A percentile compares a stretch with the other conserved stretches of the same genome.
Conservation (phyloP, 2,888 invertebrate genomes). For the Rhogogaster chlorosoma region DNA sequence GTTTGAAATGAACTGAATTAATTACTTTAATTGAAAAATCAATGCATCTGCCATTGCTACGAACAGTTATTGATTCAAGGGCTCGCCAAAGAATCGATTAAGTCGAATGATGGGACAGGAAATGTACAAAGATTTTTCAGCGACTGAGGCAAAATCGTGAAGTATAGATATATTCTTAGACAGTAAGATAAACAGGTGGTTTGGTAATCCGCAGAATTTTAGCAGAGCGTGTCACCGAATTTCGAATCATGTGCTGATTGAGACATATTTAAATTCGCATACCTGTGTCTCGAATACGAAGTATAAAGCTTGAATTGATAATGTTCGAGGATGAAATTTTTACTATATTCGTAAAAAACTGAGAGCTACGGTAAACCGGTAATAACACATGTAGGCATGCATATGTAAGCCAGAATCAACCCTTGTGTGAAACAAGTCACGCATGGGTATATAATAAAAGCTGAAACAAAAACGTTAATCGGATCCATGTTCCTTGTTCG, state of each 20-base stretch:
- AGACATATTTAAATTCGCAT: neutral
- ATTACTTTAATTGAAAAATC: neutral
- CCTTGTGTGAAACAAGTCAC: neutral
- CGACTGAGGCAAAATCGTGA: neutral
- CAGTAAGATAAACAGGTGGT: neutral
- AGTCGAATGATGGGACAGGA: neutral
- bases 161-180: neutral
- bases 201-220: neutral
- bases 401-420: neutral
- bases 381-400: neutral
- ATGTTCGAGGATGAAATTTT: neutral
- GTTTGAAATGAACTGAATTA: neutral
- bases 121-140: neutral
- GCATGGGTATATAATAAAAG: neutral
- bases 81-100: neutral
- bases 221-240: neutral
- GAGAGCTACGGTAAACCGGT: neutral
- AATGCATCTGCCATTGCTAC: neutral
- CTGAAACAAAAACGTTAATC: conserved; percentile 24
- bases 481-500: conserved; percentile 26
- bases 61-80: neutral
- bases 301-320: neutral
- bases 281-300: neutral
- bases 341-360: neutral
- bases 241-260: neutral